Evolutionary conservation across 1,140 invertebrate genomes (phyloP), one percentile per base, ranked within the genome.

Genomic region (Sinonovacula constricta): DNA sequence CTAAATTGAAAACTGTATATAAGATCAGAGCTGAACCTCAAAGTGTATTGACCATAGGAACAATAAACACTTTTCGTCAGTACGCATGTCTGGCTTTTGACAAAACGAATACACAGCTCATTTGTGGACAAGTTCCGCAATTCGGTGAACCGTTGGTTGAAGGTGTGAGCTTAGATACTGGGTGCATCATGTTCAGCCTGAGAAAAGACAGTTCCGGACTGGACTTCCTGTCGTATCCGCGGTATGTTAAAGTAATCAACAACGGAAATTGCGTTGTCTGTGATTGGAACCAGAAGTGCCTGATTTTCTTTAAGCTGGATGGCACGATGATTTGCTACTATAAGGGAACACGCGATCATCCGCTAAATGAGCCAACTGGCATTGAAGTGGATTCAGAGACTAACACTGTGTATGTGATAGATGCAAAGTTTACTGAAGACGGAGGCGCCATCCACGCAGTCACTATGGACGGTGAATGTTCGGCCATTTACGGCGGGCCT

Each of bases 111-210:
- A 24, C 69, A 18, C 18, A 56, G 34, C 70, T 78, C 31, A 33
- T 78, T 10, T 78, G 75, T 34, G 66, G 75, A n/a, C 66, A 69
- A 30, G 75, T 78, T 30, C 75, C 75, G 3, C 75, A 78, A 39
- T 78, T 78, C 51, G 75, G 75, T 15, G 75, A 78, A 31, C 65
- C 75, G 12, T 34, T 78, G 2, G 39, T 78, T 30, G 75, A 78
- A 28, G 56, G 69, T 0, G 54, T 78, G 10, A 51, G 67, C 14
- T 22, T 78, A 5, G 24, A 78, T 30, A 66, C 65, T 4, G 59
- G 65, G 28, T 30, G 39, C 36, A 51, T 78, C 15, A 49, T 78
- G 22, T 54, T 68, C 24, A 68, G 24, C 33, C 70, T 78, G 31
- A 33, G 67, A 33, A 24, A 57, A 1, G 26, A 22, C 7, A 30